Evolutionary conservation across 1,140 invertebrate genomes (phyloP), one percentile per base, ranked within the genome.

Genomic region (Cotesia vestalis): DNA sequence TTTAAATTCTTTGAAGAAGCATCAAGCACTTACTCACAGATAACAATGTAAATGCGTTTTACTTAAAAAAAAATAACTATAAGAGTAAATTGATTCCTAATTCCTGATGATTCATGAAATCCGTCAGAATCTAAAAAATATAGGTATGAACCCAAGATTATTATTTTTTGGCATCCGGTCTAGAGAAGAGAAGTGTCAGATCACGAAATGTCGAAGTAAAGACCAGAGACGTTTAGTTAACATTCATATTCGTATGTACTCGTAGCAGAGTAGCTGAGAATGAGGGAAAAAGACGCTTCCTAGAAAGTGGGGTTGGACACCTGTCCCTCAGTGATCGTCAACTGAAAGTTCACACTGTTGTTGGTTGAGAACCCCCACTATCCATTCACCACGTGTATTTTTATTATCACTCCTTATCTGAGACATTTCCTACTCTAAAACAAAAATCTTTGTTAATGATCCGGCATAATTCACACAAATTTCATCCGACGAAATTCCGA

Each of bases 291-390:
- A 73, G 75, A 76, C 71, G 79, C 82, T 86, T 86, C 83, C 84
- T 84, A 81, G 84, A 86, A 86, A 84, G 83, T 78, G 79, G 80
- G 81, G 82, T 82, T 81, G 84, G 81, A 81, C 84, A 86, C 84
- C 84, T 86, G 84, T 84, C 83, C 81, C 79, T 83, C 83, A 85
- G 83, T 75, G 83, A 72, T 64, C 79, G 66, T 76, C 83, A 76
- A 76, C 77, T 11, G 64, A 1, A 4, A 27, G 14, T 9, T 55
- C 11, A 1, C 17, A 55, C 17, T 55, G 3, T 59, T 6, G 27
- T 9, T 3, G 4, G 69, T 66, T 78, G 79, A 83, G 78, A 78
- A 75, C 73, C 80, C 71, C 81, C 80, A 77, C n/a, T 34, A 34
- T 62, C 62, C 34, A 66, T 75, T 73, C 60, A 73, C 76, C 81